A percentile compares a stretch with the other conserved stretches of the same genome.
Evolutionary conservation across 2,113 vertebrate species (phyloP).

Genomic region (Phalacrocorax brasilianus): DNA sequence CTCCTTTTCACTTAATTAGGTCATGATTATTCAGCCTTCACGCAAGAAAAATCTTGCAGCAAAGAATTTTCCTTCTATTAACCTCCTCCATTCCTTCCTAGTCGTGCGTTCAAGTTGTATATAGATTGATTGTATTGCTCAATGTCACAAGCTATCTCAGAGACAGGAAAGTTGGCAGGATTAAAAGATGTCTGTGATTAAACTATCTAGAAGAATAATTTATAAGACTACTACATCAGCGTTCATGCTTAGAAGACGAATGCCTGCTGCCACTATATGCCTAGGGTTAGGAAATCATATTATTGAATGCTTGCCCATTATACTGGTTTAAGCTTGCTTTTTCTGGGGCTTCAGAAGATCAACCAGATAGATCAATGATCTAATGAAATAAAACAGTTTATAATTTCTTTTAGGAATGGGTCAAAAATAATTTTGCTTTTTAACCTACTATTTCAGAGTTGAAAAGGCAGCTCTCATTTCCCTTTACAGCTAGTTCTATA

Average conservation of each 20-base stretch:
- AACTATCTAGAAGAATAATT: not conserved
- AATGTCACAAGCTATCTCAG: not conserved
- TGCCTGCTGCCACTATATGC: not conserved
- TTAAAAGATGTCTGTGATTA: not conserved
- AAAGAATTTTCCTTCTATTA: not conserved
- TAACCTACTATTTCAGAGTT: not conserved
- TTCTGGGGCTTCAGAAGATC: not conserved
- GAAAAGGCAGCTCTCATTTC: not conserved
- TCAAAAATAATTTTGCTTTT: not conserved
- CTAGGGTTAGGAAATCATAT: not conserved
- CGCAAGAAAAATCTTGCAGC: not conserved
- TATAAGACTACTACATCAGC: not conserved
- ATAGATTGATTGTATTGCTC: not conserved
- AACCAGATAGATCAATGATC: not conserved
- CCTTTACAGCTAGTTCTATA: not conserved
- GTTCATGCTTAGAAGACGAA: not conserved
- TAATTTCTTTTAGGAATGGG: not conserved
- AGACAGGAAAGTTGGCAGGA: not conserved
- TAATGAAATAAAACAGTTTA: not conserved
- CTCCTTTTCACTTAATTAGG: conserved; percentile 8
- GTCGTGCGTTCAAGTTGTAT: not conserved
- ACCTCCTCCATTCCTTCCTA: not conserved
- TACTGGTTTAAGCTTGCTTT: not conserved
- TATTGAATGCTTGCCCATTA: not conserved
- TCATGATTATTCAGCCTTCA: not conserved